These are phyloP conservation scores for Holacanthella duospinosa DNA, from an alignment of 2,888 invertebrate genomes.

Conservation along the genomic window DNA sequence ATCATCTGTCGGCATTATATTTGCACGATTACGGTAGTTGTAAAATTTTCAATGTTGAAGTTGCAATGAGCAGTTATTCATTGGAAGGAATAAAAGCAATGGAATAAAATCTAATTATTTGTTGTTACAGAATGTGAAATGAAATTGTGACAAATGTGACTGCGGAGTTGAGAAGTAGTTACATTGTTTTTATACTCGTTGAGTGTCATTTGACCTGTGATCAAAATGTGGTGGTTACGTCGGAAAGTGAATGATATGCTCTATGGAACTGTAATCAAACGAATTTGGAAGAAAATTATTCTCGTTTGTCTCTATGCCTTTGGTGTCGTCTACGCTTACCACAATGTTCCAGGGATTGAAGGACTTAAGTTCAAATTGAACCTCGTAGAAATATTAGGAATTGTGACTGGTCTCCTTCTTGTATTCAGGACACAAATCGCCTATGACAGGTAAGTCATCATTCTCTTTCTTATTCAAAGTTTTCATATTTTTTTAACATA, in stretches of 20 bases:
- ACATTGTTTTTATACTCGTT: too few relatives aligned
- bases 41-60: too few relatives aligned
- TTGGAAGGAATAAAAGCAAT: too few relatives aligned
- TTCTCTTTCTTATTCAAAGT: background rate
- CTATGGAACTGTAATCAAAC: background rate
- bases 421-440: background rate
- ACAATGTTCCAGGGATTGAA: background rate
- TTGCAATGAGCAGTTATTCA: too few relatives aligned
- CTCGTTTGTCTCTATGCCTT: background rate
- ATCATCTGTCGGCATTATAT: too few relatives aligned
- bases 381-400: background rate
- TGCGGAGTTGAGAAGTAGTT: too few relatives aligned
- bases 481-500: background rate
- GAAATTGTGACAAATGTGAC: too few relatives aligned
- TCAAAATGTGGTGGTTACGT: background rate
- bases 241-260: background rate
- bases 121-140: too few relatives aligned
- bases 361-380: background rate
- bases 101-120: too few relatives aligned
- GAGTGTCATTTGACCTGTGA: background rate
- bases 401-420: background rate
- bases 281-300: constrained; percentile 1
- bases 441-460: background rate
- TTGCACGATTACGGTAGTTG: too few relatives aligned
- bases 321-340: background rate